Conservation (phyloP, 1,140 invertebrate genomes). For the Battus philenor region DNA sequence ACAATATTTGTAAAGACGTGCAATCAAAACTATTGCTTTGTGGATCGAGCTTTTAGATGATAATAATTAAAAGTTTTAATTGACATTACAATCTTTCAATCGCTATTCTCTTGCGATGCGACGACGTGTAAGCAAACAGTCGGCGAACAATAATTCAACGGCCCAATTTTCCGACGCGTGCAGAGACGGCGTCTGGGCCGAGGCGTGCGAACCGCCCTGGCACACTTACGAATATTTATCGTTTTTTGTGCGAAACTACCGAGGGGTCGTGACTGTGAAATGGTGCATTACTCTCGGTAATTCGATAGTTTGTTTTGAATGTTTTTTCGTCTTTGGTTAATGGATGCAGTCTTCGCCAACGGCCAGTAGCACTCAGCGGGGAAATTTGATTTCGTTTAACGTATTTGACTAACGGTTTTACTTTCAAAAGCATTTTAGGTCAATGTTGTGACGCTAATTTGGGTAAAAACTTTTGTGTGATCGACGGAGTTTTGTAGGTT, state of each 20-base stretch:
- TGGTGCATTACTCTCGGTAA: conserved; percentile 54
- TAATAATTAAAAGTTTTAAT: no score
- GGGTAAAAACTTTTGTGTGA: conserved; percentile 25
- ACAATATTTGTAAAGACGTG: no score
- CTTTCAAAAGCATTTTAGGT: conserved; percentile 30
- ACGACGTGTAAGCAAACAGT: not conserved
- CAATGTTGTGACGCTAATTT: conserved; percentile 30
- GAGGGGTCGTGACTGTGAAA: conserved; percentile 64
- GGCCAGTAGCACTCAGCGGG: conserved; percentile 7
- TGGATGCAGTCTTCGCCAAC: conserved; percentile 31
- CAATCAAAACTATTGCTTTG: no score
- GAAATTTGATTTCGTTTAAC: conserved; percentile 27
- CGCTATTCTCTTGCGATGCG: no score
- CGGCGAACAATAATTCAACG: conserved; percentile 23
- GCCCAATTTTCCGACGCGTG: conserved; percentile 60
- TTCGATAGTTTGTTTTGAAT: conserved; percentile 44
- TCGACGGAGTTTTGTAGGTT: conserved; percentile 39
- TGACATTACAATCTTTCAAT: no score
- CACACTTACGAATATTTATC: conserved; percentile 47
- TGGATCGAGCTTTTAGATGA: no score
- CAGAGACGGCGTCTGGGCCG: conserved; percentile 22
- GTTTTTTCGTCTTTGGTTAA: conserved; percentile 39
- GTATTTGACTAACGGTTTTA: conserved; percentile 27
- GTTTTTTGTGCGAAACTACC: conserved; percentile 57
- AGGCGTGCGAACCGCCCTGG: conserved; percentile 60